Evolutionary conservation across 1,140 invertebrate species (phyloP), one percentile per base, ranked within the genome.

Genomic region (Oryzaephilus surinamensis): DNA sequence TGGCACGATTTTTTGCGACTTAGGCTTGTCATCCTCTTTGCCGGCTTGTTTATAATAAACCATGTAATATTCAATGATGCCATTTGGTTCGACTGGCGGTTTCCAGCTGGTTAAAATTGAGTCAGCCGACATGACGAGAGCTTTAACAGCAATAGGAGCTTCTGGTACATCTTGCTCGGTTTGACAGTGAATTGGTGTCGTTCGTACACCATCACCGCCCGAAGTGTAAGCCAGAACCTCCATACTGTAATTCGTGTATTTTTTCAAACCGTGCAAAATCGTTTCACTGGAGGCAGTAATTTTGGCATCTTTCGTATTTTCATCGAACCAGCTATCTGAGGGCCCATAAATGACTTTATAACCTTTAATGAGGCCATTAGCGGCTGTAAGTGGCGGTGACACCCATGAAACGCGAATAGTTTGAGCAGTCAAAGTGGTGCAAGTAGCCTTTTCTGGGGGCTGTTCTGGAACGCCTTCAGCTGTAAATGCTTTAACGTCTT

Each of bases 161-260:
- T 92, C 90, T 11, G 93, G 93, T 39, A 87, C 92, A 64, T 95
- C 92, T 67, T 96, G 89, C 70, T 93, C 87, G 29, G 93, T 97
- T 63, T 89, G 84, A 55, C 91, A 92, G 64, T 91, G 88, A 51
- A 96, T 87, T 4, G 91, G 83, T 13, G 76, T 73, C 54, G 86
- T 91, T 42, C 85, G 77, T 19, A 94, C 89, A 38, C 93, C 94
- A 60, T 96, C 92, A n/a, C 94, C 94, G 41, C 90, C 92, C 30
- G 87, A 84, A 16, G 92, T 97, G 53, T 81, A 95, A 27, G 92
- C 91, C 43, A 96, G 64, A 20, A 97, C 89, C 72, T 95, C 87
- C 76, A 97, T 91, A 34, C 87, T 94, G 65, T 97, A 97, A 66
- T 97, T 97, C 1, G 92, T 97, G 61, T 83, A 97, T 61, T 95